Percentiles rank a stretch among this genome's conserved stretches.
phyloP scores from a whole-genome alignment of 2,113 vertebrate species.

The Arizona elegans region DNA sequence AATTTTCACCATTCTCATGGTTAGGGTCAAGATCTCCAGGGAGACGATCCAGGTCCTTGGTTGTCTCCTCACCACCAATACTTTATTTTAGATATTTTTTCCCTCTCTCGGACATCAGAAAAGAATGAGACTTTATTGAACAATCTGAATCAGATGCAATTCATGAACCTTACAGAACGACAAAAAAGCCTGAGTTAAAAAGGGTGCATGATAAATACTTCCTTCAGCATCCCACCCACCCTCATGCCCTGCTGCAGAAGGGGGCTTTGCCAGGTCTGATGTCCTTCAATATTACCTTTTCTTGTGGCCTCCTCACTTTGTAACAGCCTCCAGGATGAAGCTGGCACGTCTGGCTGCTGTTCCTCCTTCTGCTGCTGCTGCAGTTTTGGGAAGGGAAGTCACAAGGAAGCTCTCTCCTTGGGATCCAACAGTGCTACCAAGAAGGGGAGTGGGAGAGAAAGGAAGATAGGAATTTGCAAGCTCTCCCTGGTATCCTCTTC shows the following conservation, averaged over 20 bases:
- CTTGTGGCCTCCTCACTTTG: background rate
- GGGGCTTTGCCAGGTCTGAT: background rate
- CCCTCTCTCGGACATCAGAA: background rate
- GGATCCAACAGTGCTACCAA: background rate
- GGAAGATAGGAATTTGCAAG: background rate
- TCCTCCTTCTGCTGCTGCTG: background rate
- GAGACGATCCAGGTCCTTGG: background rate
- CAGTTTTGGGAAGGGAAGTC: no score
- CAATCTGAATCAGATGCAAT: background rate
- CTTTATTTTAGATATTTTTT: background rate
- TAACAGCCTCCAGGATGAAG: background rate
- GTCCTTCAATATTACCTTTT: background rate
- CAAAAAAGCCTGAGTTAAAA: background rate
- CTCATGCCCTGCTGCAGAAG: background rate
- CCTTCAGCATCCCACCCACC: background rate
- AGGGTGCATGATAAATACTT: background rate
- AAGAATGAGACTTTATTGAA: background rate
- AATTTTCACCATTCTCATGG: background rate
- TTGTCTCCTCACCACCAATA: background rate
- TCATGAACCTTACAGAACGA: background rate
- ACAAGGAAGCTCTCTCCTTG: no score
- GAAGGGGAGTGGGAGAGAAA: background rate
- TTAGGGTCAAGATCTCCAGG: background rate
- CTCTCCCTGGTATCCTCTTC: background rate
- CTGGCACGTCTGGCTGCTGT: rapidly evolving